Evolutionary conservation across 2,797 vertebrate species (phyloP).

Genomic region (Hydrolagus colliei): DNA sequence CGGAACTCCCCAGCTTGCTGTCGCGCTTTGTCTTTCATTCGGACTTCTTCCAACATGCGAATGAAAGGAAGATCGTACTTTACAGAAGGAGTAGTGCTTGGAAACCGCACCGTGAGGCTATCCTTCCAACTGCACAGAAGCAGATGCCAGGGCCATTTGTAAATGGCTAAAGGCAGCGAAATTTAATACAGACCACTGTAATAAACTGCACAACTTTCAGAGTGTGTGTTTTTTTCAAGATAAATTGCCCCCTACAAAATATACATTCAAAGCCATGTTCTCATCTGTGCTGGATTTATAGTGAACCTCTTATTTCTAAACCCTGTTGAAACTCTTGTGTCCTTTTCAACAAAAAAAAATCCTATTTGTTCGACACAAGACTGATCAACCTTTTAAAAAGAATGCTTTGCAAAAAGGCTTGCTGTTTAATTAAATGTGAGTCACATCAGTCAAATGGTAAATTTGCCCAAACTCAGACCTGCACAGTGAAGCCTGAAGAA

Average conservation of each 20-base stretch:
- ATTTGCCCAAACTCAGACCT: not conserved
- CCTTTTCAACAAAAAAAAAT: no score
- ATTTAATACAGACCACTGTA: conserved; percentile 28
- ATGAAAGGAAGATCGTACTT: conserved; percentile 23
- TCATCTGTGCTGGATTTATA: not conserved
- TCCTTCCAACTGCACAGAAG: conserved; percentile 19
- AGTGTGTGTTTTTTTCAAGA: not conserved
- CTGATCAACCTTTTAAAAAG: no score
- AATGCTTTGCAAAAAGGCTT: not conserved
- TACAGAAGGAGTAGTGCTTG: conserved; percentile 7
- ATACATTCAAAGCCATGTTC: conserved; percentile 5
- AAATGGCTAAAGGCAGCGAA: conserved; percentile 16
- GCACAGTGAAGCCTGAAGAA: not conserved
- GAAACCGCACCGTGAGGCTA: conserved; percentile 9
- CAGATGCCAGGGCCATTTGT: conserved; percentile 22
- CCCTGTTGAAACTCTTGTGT: not conserved
- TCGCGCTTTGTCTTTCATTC: not conserved
- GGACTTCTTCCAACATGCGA: conserved; percentile 27
- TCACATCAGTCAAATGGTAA: not conserved
- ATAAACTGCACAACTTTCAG: not conserved
- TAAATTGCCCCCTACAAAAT: not conserved
- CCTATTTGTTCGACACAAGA: no score
- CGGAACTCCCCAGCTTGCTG: not conserved
- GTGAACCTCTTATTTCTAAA: conserved; percentile 5
- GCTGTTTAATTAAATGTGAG: no score